Evolutionary conservation across 2,797 vertebrate species (phyloP).

Genomic region (Sternotherus odoratus): DNA sequence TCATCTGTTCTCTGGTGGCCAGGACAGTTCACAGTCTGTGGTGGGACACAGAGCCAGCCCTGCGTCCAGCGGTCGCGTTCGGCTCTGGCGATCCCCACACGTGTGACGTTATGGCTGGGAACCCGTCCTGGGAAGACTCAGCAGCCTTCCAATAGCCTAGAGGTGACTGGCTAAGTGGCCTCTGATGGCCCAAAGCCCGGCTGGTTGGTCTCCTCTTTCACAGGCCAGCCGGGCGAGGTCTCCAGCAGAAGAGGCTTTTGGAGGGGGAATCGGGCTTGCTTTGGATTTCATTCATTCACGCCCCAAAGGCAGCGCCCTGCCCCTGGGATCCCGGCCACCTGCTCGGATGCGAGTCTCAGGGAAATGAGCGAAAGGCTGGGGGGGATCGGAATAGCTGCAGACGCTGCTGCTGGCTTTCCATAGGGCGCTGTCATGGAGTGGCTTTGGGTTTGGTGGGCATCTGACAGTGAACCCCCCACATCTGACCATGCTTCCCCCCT

Average conservation of each 20-base stretch:
- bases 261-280: not conserved
- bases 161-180: no score
- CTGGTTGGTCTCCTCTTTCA: not conserved
- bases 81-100: slow-evolving; percentile 27
- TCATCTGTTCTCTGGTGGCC: no score
- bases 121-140: no score
- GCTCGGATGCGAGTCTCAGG: not conserved
- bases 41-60: no score
- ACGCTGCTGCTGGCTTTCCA: not conserved
- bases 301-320: not conserved
- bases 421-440: not conserved
- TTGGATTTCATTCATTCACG: not conserved
- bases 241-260: not conserved
- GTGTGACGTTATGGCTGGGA: not conserved
- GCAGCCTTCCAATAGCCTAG: no score
- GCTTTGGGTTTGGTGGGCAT: not conserved
- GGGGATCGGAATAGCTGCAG: no score
- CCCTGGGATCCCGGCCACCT: no score
- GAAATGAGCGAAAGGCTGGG: not conserved
- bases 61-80: no score
- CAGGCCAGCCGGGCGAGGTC: not conserved
- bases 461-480: not conserved
- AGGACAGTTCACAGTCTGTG: no score
- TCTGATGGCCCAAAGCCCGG: no score
- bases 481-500: not conserved